phyloP scores from a whole-genome alignment of 1,140 invertebrate species.

The Ceratina calcarata region DNA sequence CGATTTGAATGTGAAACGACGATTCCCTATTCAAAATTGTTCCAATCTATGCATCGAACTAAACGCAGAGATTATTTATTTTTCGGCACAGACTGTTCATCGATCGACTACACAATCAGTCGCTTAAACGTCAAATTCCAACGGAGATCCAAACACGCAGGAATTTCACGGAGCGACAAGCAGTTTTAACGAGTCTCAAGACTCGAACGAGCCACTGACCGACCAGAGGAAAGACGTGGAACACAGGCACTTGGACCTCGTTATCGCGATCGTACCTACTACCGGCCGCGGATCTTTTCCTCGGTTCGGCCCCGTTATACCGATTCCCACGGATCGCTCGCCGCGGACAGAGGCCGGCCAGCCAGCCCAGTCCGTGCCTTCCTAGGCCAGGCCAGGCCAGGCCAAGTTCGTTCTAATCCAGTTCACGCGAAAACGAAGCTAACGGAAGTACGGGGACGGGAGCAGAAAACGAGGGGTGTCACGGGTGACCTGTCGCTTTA shows the following conservation, averaged over 20 bases:
- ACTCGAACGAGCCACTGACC: background rate
- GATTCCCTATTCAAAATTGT: background rate
- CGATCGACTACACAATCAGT: too few relatives aligned
- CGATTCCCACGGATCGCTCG: conserved; percentile 69
- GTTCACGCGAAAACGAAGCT: conserved; percentile 75
- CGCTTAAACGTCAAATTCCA: background rate
- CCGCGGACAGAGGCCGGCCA: conserved; percentile 1
- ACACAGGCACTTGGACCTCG: background rate
- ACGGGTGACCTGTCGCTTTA: conserved; percentile 74
- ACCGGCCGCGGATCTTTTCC: conserved; percentile 10
- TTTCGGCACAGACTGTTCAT: too few relatives aligned
- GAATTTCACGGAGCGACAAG: conserved; percentile 37
- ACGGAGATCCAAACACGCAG: too few relatives aligned
- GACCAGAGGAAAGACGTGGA: background rate
- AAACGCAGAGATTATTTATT: too few relatives aligned
- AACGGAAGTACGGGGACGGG: conserved; percentile 72
- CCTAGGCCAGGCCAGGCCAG: conserved; percentile 4
- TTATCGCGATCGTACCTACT: conserved; percentile 24
- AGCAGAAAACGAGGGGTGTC: conserved; percentile 58
- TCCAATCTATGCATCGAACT: too few relatives aligned
- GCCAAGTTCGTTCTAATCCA: conserved; percentile 75
- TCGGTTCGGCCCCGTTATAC: conserved; percentile 33
- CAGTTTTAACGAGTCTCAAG: conserved; percentile 37
- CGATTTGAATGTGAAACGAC: conserved; percentile 15
- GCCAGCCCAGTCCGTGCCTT: too few relatives aligned